Evolutionary conservation across 2,113 vertebrate genomes (phyloP).

Genomic region (Toxostoma redivivum): DNA sequence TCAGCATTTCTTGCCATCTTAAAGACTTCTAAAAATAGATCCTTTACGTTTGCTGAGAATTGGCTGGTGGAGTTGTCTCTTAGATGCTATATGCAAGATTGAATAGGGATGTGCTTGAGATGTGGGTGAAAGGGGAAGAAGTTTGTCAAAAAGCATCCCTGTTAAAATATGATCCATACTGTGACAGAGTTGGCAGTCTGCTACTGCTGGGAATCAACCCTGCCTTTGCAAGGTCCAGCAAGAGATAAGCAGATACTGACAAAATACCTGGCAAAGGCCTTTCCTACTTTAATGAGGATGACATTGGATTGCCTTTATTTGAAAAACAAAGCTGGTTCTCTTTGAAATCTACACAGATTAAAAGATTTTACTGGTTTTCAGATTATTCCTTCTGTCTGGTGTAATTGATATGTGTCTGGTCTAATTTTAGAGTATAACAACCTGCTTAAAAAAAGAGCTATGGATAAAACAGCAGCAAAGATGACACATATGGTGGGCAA

Average conservation of each 20-base stretch:
- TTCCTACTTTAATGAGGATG: not conserved
- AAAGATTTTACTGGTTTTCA: not conserved
- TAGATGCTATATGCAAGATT: not conserved
- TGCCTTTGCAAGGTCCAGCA: not conserved
- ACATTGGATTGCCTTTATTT: not conserved
- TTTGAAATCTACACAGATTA: not conserved
- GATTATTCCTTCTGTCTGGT: not conserved
- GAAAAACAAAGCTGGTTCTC: not conserved
- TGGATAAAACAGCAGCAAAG: not conserved
- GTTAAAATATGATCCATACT: not conserved
- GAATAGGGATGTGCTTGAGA: not conserved
- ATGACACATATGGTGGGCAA: not conserved
- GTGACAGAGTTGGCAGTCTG: not conserved
- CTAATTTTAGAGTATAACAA: not conserved
- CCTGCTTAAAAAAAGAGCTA: not conserved
- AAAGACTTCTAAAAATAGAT: constrained; percentile 5
- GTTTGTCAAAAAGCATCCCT: not conserved
- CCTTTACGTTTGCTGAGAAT: not conserved
- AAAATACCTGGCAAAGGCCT: not conserved
- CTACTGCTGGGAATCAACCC: not conserved
- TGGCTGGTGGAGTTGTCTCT: not conserved
- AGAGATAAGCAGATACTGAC: not conserved
- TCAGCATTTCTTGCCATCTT: constrained; percentile 15
- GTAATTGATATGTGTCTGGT: not conserved
- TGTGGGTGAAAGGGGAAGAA: not conserved